Conservation (phyloP, 2,113 vertebrate species). For the Delphinapterus leucas region DNA sequence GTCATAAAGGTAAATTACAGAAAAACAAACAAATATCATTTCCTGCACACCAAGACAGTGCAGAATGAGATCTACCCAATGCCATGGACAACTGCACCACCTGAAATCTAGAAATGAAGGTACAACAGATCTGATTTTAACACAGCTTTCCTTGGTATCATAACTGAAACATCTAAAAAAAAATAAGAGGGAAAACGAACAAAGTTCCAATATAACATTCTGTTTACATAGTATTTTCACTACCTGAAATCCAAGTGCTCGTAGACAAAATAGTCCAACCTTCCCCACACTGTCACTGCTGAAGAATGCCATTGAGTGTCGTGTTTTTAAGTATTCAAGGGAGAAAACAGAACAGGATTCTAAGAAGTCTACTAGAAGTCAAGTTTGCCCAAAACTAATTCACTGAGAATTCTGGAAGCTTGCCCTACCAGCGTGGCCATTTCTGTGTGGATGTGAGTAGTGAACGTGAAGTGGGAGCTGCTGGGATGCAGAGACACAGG, state of each 20-base stretch:
- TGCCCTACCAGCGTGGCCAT: rapidly evolving
- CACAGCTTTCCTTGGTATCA: neutral
- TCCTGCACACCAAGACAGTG: neutral
- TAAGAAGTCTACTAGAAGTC: neutral
- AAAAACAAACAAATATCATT: neutral
- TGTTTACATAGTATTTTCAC: neutral
- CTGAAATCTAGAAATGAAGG: neutral
- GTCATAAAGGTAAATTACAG: neutral
- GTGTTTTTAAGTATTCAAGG: neutral
- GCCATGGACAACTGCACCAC: neutral
- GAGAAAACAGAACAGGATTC: neutral
- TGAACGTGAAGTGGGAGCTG: no score
- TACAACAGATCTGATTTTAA: neutral
- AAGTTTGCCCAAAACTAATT: neutral
- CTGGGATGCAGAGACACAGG: rapidly evolving
- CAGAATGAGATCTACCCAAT: neutral
- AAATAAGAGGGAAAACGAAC: neutral
- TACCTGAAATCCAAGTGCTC: neutral
- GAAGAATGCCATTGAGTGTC: neutral
- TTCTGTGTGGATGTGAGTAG: neutral
- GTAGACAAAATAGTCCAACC: neutral
- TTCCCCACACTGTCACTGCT: no score
- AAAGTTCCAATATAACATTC: neutral
- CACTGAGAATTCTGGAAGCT: neutral
- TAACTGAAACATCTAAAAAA: neutral